phyloP scores from a whole-genome alignment of 2,797 vertebrate genomes.

The Uromys caudimaculatus region DNA sequence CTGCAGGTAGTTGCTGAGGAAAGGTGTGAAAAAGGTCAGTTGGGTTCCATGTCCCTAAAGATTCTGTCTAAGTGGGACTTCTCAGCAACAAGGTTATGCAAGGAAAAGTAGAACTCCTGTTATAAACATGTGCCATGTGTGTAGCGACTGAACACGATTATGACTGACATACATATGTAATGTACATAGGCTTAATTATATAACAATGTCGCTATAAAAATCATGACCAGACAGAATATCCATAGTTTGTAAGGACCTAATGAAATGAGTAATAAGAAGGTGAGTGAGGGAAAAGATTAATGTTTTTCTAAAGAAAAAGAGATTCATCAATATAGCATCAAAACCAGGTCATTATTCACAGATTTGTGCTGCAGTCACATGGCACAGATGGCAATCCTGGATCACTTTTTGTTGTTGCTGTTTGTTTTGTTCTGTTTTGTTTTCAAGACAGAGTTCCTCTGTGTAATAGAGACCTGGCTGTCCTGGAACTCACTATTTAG shows the following conservation, averaged over 20 bases:
- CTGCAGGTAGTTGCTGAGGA: neutral
- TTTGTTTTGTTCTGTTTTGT: neutral
- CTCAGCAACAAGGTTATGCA: neutral
- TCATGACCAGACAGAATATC: neutral
- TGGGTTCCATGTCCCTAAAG: neutral
- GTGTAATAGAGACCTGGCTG: neutral
- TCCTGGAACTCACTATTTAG: neutral
- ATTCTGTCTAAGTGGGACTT: neutral
- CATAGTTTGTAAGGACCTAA: neutral
- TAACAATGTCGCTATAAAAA: neutral
- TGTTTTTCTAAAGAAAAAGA: neutral
- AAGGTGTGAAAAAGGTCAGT: neutral
- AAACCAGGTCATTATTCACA: conserved; percentile 4
- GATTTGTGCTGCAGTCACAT: neutral
- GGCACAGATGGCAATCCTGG: neutral
- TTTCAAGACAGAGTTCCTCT: too few species aligned
- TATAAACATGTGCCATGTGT: neutral
- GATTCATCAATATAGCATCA: neutral
- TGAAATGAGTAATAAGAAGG: neutral
- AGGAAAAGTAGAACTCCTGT: neutral
- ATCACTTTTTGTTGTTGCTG: neutral
- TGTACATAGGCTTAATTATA: neutral
- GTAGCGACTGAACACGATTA: neutral
- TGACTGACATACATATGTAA: neutral
- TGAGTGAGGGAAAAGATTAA: neutral